Percentiles rank a stretch among this genome's conserved stretches.
These are phyloP conservation scores for Macrocentrus cingulum DNA, from an alignment of 1,140 invertebrate genomes.

Conservation along the genomic window DNA sequence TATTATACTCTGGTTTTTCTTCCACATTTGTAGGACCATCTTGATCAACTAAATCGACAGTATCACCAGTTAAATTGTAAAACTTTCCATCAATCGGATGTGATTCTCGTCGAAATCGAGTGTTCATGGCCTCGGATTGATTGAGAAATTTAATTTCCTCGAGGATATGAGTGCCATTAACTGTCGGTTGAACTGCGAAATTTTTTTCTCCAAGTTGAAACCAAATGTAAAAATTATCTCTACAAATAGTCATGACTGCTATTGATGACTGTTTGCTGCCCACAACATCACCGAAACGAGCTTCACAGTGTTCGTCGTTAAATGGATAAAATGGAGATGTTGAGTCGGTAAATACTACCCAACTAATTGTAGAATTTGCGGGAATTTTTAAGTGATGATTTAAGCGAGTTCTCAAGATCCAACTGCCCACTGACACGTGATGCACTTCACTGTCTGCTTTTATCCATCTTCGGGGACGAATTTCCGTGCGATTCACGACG, in stretches of 20 bases:
- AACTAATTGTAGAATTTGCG: conserved; percentile 27
- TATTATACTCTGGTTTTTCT: conserved; percentile 27
- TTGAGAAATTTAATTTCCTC: conserved; percentile 34
- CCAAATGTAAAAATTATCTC: conserved; percentile 47
- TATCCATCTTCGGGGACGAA: conserved; percentile 24
- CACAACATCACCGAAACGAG: conserved; percentile 32
- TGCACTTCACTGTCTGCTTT: neutral
- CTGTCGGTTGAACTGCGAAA: conserved; percentile 53
- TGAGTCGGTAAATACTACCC: conserved; percentile 1
- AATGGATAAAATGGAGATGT: neutral
- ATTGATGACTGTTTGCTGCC: conserved; percentile 36
- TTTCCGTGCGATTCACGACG: conserved; percentile 15
- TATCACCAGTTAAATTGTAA: conserved; percentile 60
- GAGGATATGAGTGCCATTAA: conserved; percentile 36
- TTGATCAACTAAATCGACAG: conserved; percentile 42
- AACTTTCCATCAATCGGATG: conserved; percentile 27
- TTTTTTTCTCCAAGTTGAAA: conserved; percentile 39
- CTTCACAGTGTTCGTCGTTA: conserved; percentile 29
- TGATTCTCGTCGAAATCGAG: too few species aligned
- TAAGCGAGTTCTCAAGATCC: conserved; percentile 36
- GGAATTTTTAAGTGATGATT: conserved; percentile 34
- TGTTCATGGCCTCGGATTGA: too few species aligned
- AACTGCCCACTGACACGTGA: conserved; percentile 37
- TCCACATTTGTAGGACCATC: conserved; percentile 27
- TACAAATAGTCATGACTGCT: conserved; percentile 53